Evolutionary conservation across 2,888 invertebrate species (phyloP).

Genomic region (Lasioglossum pauxillum): DNA sequence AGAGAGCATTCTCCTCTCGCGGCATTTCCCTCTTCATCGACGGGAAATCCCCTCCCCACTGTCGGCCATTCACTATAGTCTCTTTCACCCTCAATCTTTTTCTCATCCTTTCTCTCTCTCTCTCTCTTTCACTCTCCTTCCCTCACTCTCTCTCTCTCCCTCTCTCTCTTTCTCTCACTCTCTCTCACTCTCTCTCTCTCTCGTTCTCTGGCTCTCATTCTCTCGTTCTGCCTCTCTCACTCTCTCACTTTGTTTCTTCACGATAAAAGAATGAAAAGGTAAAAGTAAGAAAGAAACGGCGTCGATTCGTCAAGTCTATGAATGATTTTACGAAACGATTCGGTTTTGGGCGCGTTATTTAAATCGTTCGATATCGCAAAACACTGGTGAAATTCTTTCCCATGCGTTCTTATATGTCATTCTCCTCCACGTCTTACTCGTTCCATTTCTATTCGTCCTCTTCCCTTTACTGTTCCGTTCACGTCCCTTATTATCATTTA

Average conservation of each 20-base stretch:
- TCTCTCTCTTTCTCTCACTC: conserved; percentile 18
- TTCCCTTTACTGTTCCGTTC: conserved; percentile 67
- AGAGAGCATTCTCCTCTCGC: conserved; percentile 79
- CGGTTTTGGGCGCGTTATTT: conserved; percentile 28
- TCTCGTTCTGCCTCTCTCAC: conserved; percentile 47
- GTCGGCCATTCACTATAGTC: conserved; percentile 43
- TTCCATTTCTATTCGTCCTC: conserved; percentile 45
- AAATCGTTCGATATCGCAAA: conserved; percentile 23
- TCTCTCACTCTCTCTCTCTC: not conserved
- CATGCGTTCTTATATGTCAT: conserved; percentile 66
- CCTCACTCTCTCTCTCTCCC: conserved; percentile 49
- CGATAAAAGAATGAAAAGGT: conserved; percentile 58
- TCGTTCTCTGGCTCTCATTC: conserved; percentile 31
- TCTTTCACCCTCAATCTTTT: conserved; percentile 52
- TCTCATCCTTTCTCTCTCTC: conserved; percentile 25
- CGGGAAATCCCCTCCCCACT: conserved; percentile 23
- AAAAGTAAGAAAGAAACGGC: conserved; percentile 60
- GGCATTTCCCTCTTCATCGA: conserved; percentile 60
- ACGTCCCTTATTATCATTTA: conserved; percentile 56
- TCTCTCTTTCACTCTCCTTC: conserved; percentile 42
- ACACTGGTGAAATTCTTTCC: conserved; percentile 14
- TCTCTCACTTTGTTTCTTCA: conserved; percentile 23
- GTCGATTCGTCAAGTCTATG: conserved; percentile 55
- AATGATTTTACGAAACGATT: conserved; percentile 64
- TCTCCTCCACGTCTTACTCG: too few species aligned